phyloP scores from a whole-genome alignment of 2,888 invertebrate species.

The Apoda limacodes region DNA sequence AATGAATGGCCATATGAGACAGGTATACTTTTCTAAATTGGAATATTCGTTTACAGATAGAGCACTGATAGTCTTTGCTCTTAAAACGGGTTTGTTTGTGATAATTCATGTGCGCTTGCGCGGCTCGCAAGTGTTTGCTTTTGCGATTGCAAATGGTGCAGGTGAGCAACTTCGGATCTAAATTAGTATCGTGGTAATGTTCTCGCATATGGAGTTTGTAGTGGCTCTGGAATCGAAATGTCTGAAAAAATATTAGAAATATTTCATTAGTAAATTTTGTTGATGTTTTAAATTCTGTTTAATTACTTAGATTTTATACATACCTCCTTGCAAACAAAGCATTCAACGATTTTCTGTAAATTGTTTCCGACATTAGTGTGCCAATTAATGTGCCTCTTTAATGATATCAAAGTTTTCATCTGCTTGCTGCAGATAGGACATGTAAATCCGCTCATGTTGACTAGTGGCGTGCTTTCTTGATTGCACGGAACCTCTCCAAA shows the following conservation, averaged over 20 bases:
- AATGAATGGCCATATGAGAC: slow-evolving; percentile 60
- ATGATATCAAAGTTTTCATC: slow-evolving; percentile 50
- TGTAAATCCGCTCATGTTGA: slow-evolving; percentile 47
- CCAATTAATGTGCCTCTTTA: slow-evolving; percentile 60
- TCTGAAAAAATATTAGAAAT: slow-evolving; percentile 41
- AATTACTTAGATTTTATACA: too few species aligned
- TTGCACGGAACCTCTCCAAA: slow-evolving; percentile 44
- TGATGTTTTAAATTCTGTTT: too few species aligned
- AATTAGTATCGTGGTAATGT: slow-evolving; percentile 48
- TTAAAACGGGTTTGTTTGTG: slow-evolving; percentile 62
- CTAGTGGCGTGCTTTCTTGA: slow-evolving; percentile 23
- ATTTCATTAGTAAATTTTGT: too few species aligned
- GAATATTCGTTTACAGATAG: slow-evolving; percentile 59
- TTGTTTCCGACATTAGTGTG: slow-evolving; percentile 51
- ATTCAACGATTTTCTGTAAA: slow-evolving; percentile 45
- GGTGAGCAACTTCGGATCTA: slow-evolving; percentile 50
- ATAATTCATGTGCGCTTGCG: slow-evolving; percentile 56
- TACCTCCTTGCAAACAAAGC: slow-evolving; percentile 60
- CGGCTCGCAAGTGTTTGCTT: slow-evolving; percentile 59
- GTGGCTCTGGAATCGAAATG: slow-evolving; percentile 54
- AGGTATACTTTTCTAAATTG: slow-evolving; percentile 52
- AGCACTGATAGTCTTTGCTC: slow-evolving; percentile 59
- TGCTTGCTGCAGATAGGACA: slow-evolving; percentile 58
- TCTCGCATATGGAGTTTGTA: slow-evolving; percentile 57
- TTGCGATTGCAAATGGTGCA: slow-evolving; percentile 54